Evolutionary conservation across 2,113 vertebrate species (phyloP), one percentile per base, ranked within the genome.

Genomic region (Limanda limanda): DNA sequence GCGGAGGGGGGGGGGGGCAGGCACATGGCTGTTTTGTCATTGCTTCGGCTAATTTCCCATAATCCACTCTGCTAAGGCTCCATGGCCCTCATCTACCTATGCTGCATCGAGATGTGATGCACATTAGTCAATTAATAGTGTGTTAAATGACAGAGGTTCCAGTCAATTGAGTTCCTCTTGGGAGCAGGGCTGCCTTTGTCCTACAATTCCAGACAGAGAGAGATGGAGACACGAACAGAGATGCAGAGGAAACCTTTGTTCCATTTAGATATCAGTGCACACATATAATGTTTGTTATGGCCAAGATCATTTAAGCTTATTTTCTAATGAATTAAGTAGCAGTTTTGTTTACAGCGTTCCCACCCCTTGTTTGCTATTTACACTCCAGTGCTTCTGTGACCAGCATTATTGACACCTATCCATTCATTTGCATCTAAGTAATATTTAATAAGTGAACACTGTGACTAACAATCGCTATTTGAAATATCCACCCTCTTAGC

Each of bases 121-220:
- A 96, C 96, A 97, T 98, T 98, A 97, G 95, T 96, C 96, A 96
- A 98, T 98, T 97, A 98, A 98, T 97, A 96, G 94, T 80, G 95
- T 98, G 96, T 96, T 98, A 98, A 98, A 98, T 95, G 95, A 96
- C 95, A 95, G 95, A 90, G 95, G 96, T 98, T 97, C 95, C 94
- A 76, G 96, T 95, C 96, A 97, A 97, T 96, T 98, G 96, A 96
- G 95, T 95, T 97, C 85, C 92, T 93, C 86, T 82, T 76, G 90
- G 92, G 89, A 91, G 78, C 71, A 42, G 60, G 55, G 79, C n/a
- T 73, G 68, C 69, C 77, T 66, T 92, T 92, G 92, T 87, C 78
- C 88, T 87, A 65, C 83, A 63, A 81, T 68, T 83, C 68, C 61
- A 85, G 76, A 76, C 59, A 37, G 18, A 66, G 63, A 80, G 51